Evolutionary conservation across 2,888 invertebrate species (phyloP), one percentile per base, ranked within the genome.

Genomic region (Drosophila buzzatii): DNA sequence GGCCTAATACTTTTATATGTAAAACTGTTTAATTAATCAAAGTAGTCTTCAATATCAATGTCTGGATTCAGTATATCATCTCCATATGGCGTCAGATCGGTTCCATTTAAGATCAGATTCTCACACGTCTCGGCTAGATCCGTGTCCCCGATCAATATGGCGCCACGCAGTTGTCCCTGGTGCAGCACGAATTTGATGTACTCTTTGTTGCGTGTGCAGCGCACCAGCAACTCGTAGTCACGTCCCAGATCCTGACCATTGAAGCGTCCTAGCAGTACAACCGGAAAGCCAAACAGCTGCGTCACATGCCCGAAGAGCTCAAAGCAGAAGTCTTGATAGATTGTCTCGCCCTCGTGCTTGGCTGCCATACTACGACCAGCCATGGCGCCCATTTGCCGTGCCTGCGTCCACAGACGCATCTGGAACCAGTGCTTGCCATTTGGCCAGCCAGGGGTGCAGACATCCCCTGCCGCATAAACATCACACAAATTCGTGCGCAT

Each of bases 21-120:
- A 60, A 41, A 70, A 60, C 16, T 39, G 20, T 35, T 51, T 3
- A 44, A 23, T 82, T 93, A 99, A 95, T 99, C 99, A 95, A 99
- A 99, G 94, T 98, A 99, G 94, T 99, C 99, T 93, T 99, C 99
- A 90, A 99, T 97, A 92, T 99, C 99, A 90, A 99, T 97, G 92
- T 97, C 95, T 23, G 99, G 99, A 94, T 99, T 96, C 10, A 99
- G 94, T 82, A 99, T 95, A 92, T 99, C 97, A 92, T 98, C 98
- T 64, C 98, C 98, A 92, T 96, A 97, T 12, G 95, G 94, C 63
- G 96, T 96, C 68, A 99, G 94, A 94, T 99, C 98, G 69, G 98
- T 95, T 92, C 98, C 97, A 94, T 99, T 98, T 39, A 99, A 94
- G 90, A 99, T 99, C 71, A 99, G 94, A 94, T 99, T 99, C 94